Evolutionary conservation across 2,797 vertebrate genomes (phyloP).

Genomic region (Enteromius afrohamiltoni): DNA sequence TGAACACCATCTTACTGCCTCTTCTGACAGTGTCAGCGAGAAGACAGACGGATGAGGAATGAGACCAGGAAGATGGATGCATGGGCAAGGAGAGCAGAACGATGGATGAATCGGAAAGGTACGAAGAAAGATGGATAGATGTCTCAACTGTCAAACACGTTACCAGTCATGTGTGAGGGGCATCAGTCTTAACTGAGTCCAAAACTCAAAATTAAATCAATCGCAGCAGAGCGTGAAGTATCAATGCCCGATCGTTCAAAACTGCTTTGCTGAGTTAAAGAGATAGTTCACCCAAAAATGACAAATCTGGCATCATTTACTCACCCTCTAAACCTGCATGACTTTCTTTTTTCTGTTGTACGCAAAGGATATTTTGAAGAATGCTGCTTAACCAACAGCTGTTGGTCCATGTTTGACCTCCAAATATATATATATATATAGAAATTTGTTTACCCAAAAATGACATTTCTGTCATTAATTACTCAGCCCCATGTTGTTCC

Average conservation of each 20-base stretch:
- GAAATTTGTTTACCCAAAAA: background rate
- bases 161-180: slow-evolving; percentile 31
- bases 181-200: slow-evolving; percentile 24
- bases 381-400: too few species aligned
- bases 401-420: background rate
- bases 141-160: slow-evolving; percentile 52
- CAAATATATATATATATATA: background rate
- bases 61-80: slow-evolving; percentile 59
- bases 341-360: background rate
- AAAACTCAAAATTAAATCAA: slow-evolving; percentile 28
- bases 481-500: too few species aligned
- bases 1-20: slow-evolving; percentile 46
- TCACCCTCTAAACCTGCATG: background rate
- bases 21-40: slow-evolving; percentile 60
- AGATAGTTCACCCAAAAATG: background rate
- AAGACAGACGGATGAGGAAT: slow-evolving; percentile 37
- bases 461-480: too few species aligned
- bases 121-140: slow-evolving; percentile 56
- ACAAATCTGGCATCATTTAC: background rate
- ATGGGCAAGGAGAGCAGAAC: slow-evolving; percentile 30
- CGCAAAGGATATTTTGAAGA: background rate
- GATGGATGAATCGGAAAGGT: slow-evolving; percentile 53
- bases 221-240: slow-evolving; percentile 20
- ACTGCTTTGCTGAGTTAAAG: slow-evolving; percentile 2
- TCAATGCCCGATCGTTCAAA: slow-evolving; percentile 27